Evolutionary conservation across 2,113 vertebrate species (phyloP), one percentile per base, ranked within the genome.

Genomic region (Psittacara wagleri): DNA sequence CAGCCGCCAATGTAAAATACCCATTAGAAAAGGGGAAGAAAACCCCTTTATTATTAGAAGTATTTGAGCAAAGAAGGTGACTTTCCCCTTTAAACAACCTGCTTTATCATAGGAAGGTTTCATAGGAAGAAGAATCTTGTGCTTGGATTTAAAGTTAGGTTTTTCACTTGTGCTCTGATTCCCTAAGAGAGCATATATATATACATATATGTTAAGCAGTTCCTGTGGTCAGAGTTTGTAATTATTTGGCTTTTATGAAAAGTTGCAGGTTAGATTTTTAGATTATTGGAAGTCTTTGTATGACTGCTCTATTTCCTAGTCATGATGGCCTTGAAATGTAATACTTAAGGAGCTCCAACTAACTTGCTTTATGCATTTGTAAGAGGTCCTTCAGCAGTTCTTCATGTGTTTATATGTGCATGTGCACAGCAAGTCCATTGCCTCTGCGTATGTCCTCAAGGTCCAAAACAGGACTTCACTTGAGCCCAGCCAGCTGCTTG

Each of bases 61-160:
- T 97, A 92, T 97, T 98, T 97, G 96, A 96, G 94, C 84, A 95
- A 95, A 97, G 95, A 86, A 97, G 96, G 89, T 97, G 68, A 68
- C 62, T 35, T 81, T 90, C 48, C 35, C 62, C 48, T 92, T 88
- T 85, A 74, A 69, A 82, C 67, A 85, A 24, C 44, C 44, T 70
- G 66, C 33, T 90, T 88, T 79, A 24, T 88, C 4, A 5, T 63
- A 61, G 68, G 52, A 75, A 46, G 25, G 57, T 54, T 88, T 62
- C 51, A 85, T 67, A 83, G 75, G 83, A 82, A 68, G 85, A 82
- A 92, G 67, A 49, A 52, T 90, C 75, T 63, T 75, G 10, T 13
- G 15, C 37, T 83, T 85, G 75, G 9, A 49, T 92, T 85, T 83
- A 79, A 88, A 69, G 37, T 17, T 54, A 39, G 11, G 25, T 77